Evolutionary conservation across 2,888 invertebrate species (phyloP), one percentile per base, ranked within the genome.

Genomic region (Drepana falcataria): DNA sequence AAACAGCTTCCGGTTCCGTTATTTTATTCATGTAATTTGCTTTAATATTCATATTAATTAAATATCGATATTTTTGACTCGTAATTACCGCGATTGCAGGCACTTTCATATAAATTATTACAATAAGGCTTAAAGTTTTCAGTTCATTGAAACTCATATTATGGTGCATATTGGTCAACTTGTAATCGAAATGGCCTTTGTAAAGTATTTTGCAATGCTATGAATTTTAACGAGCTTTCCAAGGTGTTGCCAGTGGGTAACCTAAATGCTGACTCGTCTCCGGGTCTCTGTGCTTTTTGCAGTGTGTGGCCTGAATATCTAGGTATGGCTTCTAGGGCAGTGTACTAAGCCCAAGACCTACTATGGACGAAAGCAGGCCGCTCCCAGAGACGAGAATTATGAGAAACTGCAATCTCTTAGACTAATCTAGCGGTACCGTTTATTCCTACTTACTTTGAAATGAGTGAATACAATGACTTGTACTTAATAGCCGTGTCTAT

Each of bases 221-320:
- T 59, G 68, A 63, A 65, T 69, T 69, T 66, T 56, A 71, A 73
- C 59, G 59, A 62, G 60, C 58, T 57, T 66, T 59, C 66, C 68
- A 72, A 75, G 66, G 66, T 54, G 55, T 47, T 56, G 57, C 55
- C 59, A 67, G 61, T 68, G 63, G 72, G 76, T 79, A 77, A 85
- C 85, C 85, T 79, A 76, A 84, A 83, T 82, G 68, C 62, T 71
- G 66, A 67, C 60, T 65, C 66, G 75, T 77, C 81, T 82, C 80
- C 79, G 83, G 79, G 81, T 83, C 68, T 71, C 66, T 66, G 74
- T 61, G 72, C 69, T 87, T 85, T 87, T 87, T 88, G 71, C 73
- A 60, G 65, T 67, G 66, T 67, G 65, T 75, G 83, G 70, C 84
- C 87, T 83, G 84, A 79, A 83, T 85, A 62, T 66, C 21, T 21